Evolutionary conservation across 53 echinoderm and acorn worm genomes (phyloP).

Genomic region (Apostichopus leukothele): DNA sequence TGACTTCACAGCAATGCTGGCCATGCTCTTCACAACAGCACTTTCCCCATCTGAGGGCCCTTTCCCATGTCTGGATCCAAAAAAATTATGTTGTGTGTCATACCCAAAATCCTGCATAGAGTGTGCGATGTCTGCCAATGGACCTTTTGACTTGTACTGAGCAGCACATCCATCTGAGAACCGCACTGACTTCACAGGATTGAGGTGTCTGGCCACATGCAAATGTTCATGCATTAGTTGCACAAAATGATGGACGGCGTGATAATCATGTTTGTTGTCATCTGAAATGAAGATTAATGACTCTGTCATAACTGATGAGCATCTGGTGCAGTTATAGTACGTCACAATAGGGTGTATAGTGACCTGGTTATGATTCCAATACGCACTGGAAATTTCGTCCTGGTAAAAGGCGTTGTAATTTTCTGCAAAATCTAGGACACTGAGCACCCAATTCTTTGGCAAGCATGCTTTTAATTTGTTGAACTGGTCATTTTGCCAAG

Average conservation of each 20-base stretch:
- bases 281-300: slow-evolving; percentile 43
- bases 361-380: slow-evolving; percentile 53
- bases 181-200: slow-evolving; percentile 30
- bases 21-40: slow-evolving; percentile 51
- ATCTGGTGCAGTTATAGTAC: slow-evolving; percentile 41
- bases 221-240: not conserved
- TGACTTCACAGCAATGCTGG: slow-evolving; percentile 43
- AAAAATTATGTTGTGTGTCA: slow-evolving; percentile 46
- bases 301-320: slow-evolving; percentile 36
- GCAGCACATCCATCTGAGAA: slow-evolving; percentile 65
- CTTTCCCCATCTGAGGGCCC: slow-evolving; percentile 62
- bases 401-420: slow-evolving; percentile 51
- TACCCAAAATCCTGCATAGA: slow-evolving; percentile 39
- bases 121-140: slow-evolving; percentile 56
- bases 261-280: slow-evolving; percentile 43
- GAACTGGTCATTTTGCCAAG: slow-evolving; percentile 49
- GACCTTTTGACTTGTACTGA: slow-evolving; percentile 68
- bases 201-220: slow-evolving; percentile 5
- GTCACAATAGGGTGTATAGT: slow-evolving; percentile 50
- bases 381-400: slow-evolving; percentile 53
- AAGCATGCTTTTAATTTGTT: not conserved
- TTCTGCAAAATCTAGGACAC: slow-evolving; percentile 42
- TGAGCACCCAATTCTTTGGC: slow-evolving; percentile 40
- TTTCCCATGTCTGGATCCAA: slow-evolving; percentile 65
- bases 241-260: slow-evolving; percentile 20